Percentiles rank a stretch among this genome's conserved stretches.
Conservation (phyloP, 2,888 invertebrate genomes). For the Reticulitermes lucifugus region DNA sequence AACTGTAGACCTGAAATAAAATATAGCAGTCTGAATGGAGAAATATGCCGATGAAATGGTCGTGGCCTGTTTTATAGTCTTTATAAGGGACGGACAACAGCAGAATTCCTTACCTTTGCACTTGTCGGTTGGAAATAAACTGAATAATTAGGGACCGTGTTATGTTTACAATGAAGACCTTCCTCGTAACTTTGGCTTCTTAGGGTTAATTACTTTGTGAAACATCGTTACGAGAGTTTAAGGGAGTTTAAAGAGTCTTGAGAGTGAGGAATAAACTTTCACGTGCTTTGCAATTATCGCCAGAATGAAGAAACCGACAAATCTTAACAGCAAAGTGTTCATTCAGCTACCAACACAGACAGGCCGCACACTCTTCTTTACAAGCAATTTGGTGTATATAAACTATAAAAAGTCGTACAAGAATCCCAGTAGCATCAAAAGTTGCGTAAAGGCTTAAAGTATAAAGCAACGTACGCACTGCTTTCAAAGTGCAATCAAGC, state of each 20-base stretch:
- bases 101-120: no score
- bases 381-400: background rate
- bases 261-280: background rate
- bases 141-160: no score
- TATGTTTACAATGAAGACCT: no score
- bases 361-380: background rate
- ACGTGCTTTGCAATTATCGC: background rate
- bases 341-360: background rate
- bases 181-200: no score
- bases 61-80: no score
- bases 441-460: background rate
- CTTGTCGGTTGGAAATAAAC: no score
- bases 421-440: background rate
- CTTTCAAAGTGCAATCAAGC: constrained; percentile 21
- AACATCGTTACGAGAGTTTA: no score
- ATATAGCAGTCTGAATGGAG: no score
- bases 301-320: background rate
- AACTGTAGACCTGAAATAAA: no score
- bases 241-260: background rate
- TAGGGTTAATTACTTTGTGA: no score
- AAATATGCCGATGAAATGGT: no score
- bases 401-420: background rate
- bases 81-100: no score
- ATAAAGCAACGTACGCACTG: background rate
- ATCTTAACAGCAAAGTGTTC: background rate